Evolutionary conservation across 2,113 vertebrate genomes (phyloP), one percentile per base, ranked within the genome.

Genomic region (Andinoacara biseriatus): DNA sequence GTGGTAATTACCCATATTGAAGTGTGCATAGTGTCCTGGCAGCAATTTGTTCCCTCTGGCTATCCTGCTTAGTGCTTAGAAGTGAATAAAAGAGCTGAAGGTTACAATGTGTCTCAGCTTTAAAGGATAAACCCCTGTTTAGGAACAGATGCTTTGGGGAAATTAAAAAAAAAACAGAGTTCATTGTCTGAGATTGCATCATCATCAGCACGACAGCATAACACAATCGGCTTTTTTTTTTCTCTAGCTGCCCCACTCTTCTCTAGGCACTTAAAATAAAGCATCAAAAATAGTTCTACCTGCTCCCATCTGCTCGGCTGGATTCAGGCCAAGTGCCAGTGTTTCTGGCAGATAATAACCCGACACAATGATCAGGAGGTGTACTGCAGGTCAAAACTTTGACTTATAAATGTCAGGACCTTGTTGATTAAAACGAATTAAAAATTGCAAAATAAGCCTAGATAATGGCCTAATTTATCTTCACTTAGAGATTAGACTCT

Each of bases 51-150:
- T 86, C 86, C 90, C 91, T 88, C 78, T 40, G 81, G 90, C 90
- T 86, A 86, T 87, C 81, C 83, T 90, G 81, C 86, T 90, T 85
- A 81, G 86, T 7, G 67, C 84, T 91, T 89, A 81, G 79, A 86
- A 85, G 82, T 87, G 89, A 91, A 93, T 87, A 90, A 92, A 92
- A 92, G 90, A 88, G 89, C 92, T 92, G 84, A 93, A 91, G 90
- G 92, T 92, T 93, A 93, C 89, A 91, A 89, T 62, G 56, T 74
- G 85, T 79, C 72, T 91, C 74, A 86, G 58, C 86, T 91, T 92
- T 92, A 93, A 86, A 89, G 89, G 87, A 92, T 93, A 92, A 93
- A 82, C 60, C 91, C 82, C 82, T 83, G 86, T 92, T 94, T 92
- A 91, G 88, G 93, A 92, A 88, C 80, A 89, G 88, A 86, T 90